Evolutionary conservation across 2,113 vertebrate genomes (phyloP).

Genomic region (Panthera uncia): DNA sequence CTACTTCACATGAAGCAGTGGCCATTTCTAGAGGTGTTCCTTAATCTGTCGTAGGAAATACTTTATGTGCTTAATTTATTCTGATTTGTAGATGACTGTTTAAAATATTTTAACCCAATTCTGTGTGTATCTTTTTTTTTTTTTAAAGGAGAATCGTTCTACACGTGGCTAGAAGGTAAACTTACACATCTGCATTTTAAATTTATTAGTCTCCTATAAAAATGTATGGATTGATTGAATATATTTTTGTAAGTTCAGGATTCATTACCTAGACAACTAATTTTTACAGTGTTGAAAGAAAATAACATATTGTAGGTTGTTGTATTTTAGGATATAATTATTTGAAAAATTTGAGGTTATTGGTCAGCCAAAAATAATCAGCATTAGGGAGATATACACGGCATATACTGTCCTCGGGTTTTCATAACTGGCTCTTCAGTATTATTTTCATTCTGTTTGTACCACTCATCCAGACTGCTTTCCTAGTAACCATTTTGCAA

Average conservation of each 20-base stretch:
- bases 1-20: neutral
- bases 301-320: neutral
- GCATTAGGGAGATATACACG: neutral
- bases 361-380: neutral
- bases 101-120: slow-evolving; percentile 67
- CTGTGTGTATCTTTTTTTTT: slow-evolving; percentile 38
- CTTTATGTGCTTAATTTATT: neutral
- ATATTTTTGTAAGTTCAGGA: neutral
- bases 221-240: neutral
- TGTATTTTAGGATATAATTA: neutral
- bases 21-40: neutral
- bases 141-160: slow-evolving; percentile 93
- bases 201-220: neutral
- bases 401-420: neutral
- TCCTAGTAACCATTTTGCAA: neutral
- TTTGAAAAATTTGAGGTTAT: neutral
- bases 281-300: slow-evolving; percentile 42
- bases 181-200: slow-evolving; percentile 19
- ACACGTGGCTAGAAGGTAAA: slow-evolving; percentile 98
- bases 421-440: neutral
- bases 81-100: slow-evolving; percentile 4
- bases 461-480: neutral
- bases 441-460: neutral
- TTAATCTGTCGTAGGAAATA: slow-evolving; percentile 28
- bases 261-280: slow-evolving; percentile 26